phyloP scores from a whole-genome alignment of 2,888 invertebrate genomes.

The Drosophila atripex region DNA sequence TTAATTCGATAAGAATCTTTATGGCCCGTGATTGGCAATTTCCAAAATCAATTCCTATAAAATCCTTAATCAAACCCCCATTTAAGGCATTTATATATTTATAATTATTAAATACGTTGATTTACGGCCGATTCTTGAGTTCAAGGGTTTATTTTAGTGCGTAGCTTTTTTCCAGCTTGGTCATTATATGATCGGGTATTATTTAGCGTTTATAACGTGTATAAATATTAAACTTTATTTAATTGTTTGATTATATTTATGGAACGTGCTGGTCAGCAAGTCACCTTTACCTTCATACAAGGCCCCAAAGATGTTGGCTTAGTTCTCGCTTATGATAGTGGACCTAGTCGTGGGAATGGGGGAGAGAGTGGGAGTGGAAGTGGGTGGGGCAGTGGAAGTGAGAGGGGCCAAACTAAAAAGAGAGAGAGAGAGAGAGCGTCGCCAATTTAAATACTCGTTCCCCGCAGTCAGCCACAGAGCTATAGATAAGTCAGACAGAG shows the following conservation, averaged over 20 bases:
- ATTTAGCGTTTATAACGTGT: slow-evolving; percentile 42
- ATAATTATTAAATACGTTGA: slow-evolving; percentile 37
- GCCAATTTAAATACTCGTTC: slow-evolving; percentile 54
- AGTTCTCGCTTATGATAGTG: slow-evolving; percentile 49
- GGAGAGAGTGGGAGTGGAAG: slow-evolving; percentile 1
- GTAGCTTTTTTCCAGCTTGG: slow-evolving; percentile 25
- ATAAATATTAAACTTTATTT: slow-evolving; percentile 25
- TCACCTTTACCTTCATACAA: slow-evolving; percentile 39
- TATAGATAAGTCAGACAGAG: slow-evolving; percentile 66
- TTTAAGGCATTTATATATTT: slow-evolving; percentile 43
- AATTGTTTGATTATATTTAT: slow-evolving; percentile 47
- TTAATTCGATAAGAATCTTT: slow-evolving; percentile 17
- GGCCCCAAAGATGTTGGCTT: slow-evolving; percentile 14
- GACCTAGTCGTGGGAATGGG: slow-evolving; percentile 11
- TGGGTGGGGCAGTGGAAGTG: slow-evolving; percentile 7
- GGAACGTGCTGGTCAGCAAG: slow-evolving; percentile 44
- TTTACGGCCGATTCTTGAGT: slow-evolving; percentile 35
- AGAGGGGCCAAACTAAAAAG: neutral
- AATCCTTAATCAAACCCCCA: slow-evolving; percentile 45
- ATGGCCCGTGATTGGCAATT: slow-evolving; percentile 46
- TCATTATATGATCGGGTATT: slow-evolving; percentile 47
- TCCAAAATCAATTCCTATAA: slow-evolving; percentile 48
- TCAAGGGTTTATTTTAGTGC: slow-evolving; percentile 38
- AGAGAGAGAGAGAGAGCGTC: slow-evolving; percentile 17
- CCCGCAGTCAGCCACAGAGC: slow-evolving; percentile 12